A percentile compares a stretch with the other conserved stretches of the same genome.
phyloP scores from a whole-genome alignment of 2,797 vertebrate species.

The Astyanax mexicanus region DNA sequence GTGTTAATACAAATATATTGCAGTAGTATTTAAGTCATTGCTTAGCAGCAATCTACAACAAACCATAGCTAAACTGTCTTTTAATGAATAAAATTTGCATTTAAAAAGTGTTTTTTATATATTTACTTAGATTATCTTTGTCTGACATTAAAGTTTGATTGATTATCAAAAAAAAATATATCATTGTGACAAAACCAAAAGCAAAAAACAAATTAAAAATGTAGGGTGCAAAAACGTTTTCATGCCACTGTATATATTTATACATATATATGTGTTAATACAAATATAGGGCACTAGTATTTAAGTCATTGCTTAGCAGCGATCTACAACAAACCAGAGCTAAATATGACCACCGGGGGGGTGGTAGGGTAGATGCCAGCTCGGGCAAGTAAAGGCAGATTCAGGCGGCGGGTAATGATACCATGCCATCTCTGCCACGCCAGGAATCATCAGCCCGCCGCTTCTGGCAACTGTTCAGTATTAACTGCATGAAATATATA shows the following conservation, averaged over 20 bases:
- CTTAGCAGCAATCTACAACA: constrained; percentile 48
- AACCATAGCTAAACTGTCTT: constrained; percentile 56
- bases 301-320: constrained; percentile 48
- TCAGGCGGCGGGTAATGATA: constrained; percentile 35
- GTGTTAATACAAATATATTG: constrained; percentile 43
- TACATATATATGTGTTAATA: constrained; percentile 33
- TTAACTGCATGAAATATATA: too few species aligned
- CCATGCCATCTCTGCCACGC: constrained; percentile 44
- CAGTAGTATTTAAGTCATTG: constrained; percentile 47
- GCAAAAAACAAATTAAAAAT: too few species aligned
- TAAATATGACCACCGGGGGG: constrained; percentile 42
- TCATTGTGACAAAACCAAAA: too few species aligned
- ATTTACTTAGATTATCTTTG: too few species aligned
- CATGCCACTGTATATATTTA: constrained; percentile 2
- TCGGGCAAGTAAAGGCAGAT: constrained; percentile 55
- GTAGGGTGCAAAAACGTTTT: too few species aligned
- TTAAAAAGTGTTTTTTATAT: too few species aligned
- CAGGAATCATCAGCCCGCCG: constrained; percentile 41
- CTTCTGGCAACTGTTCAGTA: constrained; percentile 21
- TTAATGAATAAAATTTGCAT: too few species aligned
- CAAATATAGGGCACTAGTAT: constrained; percentile 47
- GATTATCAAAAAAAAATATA: too few species aligned
- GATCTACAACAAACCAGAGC: constrained; percentile 47
- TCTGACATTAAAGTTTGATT: too few species aligned
- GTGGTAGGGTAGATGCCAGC: constrained; percentile 53